Percentiles rank a stretch among this genome's conserved stretches.
These are phyloP conservation scores for Chaetophractus vellerosus DNA, from an alignment of 2,797 vertebrate genomes.

Conservation along the genomic window DNA sequence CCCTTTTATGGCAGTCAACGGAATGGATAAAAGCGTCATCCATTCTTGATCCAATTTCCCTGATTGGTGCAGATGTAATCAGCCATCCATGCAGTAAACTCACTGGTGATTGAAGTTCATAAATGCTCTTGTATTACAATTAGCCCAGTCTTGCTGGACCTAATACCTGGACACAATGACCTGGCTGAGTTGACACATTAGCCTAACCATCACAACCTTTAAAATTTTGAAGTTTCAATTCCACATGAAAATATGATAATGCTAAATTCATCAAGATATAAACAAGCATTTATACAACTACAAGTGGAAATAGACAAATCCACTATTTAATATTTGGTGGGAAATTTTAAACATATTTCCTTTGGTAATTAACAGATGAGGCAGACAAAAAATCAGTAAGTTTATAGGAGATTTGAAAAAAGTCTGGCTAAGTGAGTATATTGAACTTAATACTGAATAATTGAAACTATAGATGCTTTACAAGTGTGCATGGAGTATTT, in stretches of 20 bases:
- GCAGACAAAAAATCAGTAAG: neutral
- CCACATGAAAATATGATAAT: neutral
- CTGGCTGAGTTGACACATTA: too few species aligned
- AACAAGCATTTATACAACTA: neutral
- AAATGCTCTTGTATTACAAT: too few species aligned
- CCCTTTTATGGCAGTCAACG: too few species aligned
- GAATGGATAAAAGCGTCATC: too few species aligned
- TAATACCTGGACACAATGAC: too few species aligned
- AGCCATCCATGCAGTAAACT: too few species aligned
- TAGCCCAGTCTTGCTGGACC: too few species aligned
- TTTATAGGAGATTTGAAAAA: neutral
- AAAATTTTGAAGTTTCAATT: neutral
- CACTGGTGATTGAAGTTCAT: too few species aligned
- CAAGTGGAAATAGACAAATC: neutral
- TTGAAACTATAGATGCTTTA: conserved; percentile 21
- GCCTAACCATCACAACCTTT: too few species aligned
- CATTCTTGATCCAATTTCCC: too few species aligned
- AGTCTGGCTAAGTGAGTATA: neutral
- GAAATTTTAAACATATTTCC: conserved; percentile 39
- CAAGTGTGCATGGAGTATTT: neutral
- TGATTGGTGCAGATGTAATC: too few species aligned
- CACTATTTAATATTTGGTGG: conserved; percentile 30
- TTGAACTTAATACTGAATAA: neutral
- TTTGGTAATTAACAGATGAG: conserved; percentile 27
- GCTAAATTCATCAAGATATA: neutral